phyloP scores from a whole-genome alignment of 2,888 invertebrate species.

The Ennomos fuscantarius region DNA sequence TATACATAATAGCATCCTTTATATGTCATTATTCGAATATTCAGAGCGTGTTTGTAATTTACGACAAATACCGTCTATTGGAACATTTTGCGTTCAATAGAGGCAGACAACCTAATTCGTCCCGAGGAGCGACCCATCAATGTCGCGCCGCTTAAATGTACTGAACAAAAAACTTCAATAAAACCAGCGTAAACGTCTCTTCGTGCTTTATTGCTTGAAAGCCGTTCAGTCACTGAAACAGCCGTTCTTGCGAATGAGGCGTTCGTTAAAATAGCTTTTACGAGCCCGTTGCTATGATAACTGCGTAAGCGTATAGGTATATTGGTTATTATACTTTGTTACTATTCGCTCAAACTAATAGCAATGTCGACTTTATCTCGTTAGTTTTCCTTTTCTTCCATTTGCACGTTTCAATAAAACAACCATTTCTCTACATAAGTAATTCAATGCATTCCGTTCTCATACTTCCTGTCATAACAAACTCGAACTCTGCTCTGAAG shows the following conservation, averaged over 20 bases:
- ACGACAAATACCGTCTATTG: conserved; percentile 8
- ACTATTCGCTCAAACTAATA: conserved; percentile 1
- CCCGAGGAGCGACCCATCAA: conserved; percentile 41
- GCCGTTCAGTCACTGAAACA: conserved; percentile 62
- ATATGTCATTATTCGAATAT: conserved; percentile 23
- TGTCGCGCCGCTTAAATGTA: conserved; percentile 65
- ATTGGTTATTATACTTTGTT: conserved; percentile 32
- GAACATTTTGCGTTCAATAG: conserved; percentile 26
- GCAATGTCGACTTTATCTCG: too few species aligned
- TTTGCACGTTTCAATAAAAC: conserved; percentile 16
- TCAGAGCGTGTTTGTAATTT: conserved; percentile 11
- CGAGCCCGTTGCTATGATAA: conserved; percentile 45
- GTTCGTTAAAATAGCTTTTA: conserved; percentile 64
- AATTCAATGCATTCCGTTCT: conserved; percentile 8
- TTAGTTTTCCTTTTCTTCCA: background rate
- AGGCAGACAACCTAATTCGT: conserved; percentile 50
- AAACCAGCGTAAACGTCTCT: conserved; percentile 64
- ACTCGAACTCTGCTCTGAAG: conserved; percentile 24
- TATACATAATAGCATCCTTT: conserved; percentile 44
- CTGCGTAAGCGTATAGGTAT: conserved; percentile 37
- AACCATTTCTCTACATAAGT: conserved; percentile 3
- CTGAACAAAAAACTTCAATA: conserved; percentile 71
- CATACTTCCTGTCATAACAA: conserved; percentile 31
- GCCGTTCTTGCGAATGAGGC: conserved; percentile 56
- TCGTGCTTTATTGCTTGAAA: conserved; percentile 74